Conservation (phyloP, 2,113 vertebrate species). For the Suncus etruscus region DNA sequence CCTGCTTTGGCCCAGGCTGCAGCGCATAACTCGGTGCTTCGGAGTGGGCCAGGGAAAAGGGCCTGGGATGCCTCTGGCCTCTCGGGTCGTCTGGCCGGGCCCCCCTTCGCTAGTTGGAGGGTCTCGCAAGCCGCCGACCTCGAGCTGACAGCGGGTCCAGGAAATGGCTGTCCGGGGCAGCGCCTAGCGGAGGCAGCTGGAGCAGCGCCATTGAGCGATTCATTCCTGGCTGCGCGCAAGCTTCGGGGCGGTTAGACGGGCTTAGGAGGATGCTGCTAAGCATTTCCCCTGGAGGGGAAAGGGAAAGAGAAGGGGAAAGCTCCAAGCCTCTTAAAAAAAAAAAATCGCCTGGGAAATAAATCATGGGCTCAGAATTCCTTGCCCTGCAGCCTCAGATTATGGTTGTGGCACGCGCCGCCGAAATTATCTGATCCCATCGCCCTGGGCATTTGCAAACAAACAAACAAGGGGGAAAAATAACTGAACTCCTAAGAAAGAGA, state of each 20-base stretch:
- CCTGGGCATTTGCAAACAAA: no score
- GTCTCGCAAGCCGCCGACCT: constrained; percentile 12
- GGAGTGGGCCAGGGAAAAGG: neutral
- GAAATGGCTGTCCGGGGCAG: neutral
- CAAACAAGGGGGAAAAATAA: no score
- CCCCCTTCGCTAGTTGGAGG: neutral
- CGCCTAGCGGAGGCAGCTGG: constrained; percentile 37
- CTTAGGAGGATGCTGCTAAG: constrained; percentile 69
- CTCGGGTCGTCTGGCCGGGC: neutral
- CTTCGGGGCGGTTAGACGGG: constrained; percentile 37
- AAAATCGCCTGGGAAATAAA: constrained; percentile 68
- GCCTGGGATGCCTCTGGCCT: constrained; percentile 36
- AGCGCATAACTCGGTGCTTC: no score
- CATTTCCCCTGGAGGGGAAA: constrained; percentile 67
- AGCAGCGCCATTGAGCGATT: constrained; percentile 56
- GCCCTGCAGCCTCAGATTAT: constrained; percentile 7
- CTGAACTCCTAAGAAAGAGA: no score
- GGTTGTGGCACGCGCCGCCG: constrained; percentile 14
- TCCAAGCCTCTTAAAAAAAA: constrained; percentile 56
- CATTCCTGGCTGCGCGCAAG: neutral
- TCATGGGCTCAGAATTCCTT: constrained; percentile 69
- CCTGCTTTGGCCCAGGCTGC: neutral
- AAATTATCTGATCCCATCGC: neutral
- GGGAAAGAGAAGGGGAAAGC: constrained; percentile 37
- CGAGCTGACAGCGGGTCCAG: constrained; percentile 9